Evolutionary conservation across 1,140 invertebrate species (phyloP), one percentile per base, ranked within the genome.

Genomic region (Caenorhabditis tropicalis): DNA sequence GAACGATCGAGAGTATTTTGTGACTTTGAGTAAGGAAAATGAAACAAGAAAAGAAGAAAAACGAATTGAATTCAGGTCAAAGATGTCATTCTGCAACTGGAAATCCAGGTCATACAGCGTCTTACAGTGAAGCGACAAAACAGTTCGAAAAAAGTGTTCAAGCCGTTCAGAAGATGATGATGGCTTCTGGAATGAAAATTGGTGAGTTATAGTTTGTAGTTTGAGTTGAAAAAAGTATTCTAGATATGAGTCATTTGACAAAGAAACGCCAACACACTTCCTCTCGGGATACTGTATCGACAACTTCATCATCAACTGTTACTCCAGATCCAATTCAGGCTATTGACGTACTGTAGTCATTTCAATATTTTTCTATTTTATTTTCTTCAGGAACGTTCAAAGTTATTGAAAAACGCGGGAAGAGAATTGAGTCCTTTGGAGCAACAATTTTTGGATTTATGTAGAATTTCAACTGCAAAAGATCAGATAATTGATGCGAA

Each of bases 371-470:
- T 49, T 1, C 39, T 0, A 80, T 16, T 15, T 24, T 48, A 0
- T 33, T 6, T 46, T 24, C 43, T 82, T 21, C 15, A 82, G 81
- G 51, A 58, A 53, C 51, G 48, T 19, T 81, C 48, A 21, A n/a
- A 51, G n/a, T 31, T 81, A 9, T 12, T 53, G 1, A 81, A 81
- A 81, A 81, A 33, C 19, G 48, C 46, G 82, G 74, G 39, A 82
- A 39, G 84, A 85, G 60, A 85, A n/a, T 51, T 87, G 56, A 82
- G 79, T 31, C 87, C 87, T 0, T 56, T 88, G 33, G 87, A 88
- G 49, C 83, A 87, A 65, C 87, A 88, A 81, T 88, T 88, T 65
- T 80, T 88, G 12, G 87, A 88, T 83, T 58, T 88, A 27, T 87
- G 86, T 6, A 46, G 81, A 33, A 88, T 88, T 49, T 87, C 85